Conservation (phyloP, 1,140 invertebrate genomes). For the Pseudomyrmex dendroicus region DNA sequence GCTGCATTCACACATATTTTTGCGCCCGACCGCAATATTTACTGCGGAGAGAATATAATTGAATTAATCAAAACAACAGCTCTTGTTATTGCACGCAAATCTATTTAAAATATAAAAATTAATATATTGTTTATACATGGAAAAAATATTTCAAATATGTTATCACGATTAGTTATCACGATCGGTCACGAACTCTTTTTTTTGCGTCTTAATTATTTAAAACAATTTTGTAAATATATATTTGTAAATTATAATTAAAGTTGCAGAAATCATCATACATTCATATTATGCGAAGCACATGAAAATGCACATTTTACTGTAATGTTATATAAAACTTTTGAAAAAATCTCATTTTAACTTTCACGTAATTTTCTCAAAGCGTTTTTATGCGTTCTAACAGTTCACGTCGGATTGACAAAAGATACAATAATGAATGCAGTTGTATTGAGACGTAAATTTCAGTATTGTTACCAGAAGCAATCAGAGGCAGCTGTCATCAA, state of each 20-base stretch:
- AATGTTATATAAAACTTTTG: neutral
- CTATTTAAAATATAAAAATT: too few species aligned
- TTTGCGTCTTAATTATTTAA: too few species aligned
- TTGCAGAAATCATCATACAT: neutral
- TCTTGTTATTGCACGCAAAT: too few species aligned
- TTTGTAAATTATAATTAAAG: neutral
- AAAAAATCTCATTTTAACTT: neutral
- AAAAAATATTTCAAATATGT: too few species aligned
- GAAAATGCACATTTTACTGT: neutral
- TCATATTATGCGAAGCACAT: neutral
- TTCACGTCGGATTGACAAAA: neutral
- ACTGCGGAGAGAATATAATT: neutral
- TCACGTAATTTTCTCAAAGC: neutral
- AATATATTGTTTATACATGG: too few species aligned
- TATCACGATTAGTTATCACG: neutral
- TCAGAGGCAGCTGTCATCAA: conserved; percentile 39
- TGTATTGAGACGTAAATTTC: conserved; percentile 4
- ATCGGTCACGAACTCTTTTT: too few species aligned
- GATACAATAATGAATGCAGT: neutral
- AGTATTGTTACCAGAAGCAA: conserved; percentile 30
- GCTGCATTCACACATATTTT: too few species aligned
- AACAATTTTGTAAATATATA: too few species aligned
- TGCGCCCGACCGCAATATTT: neutral
- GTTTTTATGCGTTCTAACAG: neutral
- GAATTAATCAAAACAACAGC: neutral